Conservation (phyloP, 2,888 invertebrate species). For the Leptothorax acervorum region DNA sequence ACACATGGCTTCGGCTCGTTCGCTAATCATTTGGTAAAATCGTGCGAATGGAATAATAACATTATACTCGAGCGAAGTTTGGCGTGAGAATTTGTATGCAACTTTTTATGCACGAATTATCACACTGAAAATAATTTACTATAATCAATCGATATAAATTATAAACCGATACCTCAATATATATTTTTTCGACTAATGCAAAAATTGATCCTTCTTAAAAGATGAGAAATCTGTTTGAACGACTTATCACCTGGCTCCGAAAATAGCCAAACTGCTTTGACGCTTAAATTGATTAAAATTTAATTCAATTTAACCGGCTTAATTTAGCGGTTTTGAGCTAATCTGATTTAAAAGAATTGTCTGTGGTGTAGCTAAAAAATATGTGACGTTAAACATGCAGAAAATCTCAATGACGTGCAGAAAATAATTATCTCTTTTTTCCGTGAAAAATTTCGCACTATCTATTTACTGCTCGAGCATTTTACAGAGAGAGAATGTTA, state of each 20-base stretch:
- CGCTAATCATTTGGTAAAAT: constrained; percentile 41
- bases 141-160: neutral
- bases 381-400: neutral
- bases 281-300: neutral
- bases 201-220: neutral
- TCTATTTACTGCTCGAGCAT: neutral
- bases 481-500: constrained; percentile 1
- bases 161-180: neutral
- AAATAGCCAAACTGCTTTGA: neutral
- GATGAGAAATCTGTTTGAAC: neutral
- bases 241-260: neutral
- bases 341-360: neutral
- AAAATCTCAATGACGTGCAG: neutral
- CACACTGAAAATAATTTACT: neutral
- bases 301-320: neutral
- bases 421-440: constrained; percentile 18
- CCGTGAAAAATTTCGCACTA: constrained; percentile 5
- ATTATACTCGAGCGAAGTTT: constrained; percentile 28
- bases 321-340: neutral
- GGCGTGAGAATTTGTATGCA: constrained; percentile 31
- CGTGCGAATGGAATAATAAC: constrained; percentile 48
- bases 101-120: constrained; percentile 28
- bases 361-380: neutral
- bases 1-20: neutral
- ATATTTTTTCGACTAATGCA: neutral